Evolutionary conservation across 2,113 vertebrate species (phyloP).

Genomic region (Puma concolor): DNA sequence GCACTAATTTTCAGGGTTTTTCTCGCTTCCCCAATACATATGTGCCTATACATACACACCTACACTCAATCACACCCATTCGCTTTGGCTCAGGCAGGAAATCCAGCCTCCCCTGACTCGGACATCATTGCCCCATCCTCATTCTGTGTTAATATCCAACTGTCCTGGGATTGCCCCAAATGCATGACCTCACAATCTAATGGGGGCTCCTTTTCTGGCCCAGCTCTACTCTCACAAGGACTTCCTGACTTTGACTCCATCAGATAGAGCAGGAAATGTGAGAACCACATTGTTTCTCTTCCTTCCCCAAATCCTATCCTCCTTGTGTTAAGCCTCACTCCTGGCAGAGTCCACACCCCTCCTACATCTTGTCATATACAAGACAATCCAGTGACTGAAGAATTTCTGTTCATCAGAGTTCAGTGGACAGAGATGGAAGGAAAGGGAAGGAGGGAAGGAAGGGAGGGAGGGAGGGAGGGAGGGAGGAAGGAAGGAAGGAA

Average conservation of each 20-base stretch:
- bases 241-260: constrained; percentile 22
- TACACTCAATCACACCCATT: neutral
- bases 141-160: neutral
- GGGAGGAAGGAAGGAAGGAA: neutral
- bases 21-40: neutral
- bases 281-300: neutral
- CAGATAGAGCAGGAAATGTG: neutral
- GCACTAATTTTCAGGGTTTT: neutral
- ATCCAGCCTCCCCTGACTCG: neutral
- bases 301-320: neutral
- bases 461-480: neutral
- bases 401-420: constrained; percentile 1
- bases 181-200: constrained; percentile 29
- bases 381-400: neutral
- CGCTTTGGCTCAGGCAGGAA: constrained; percentile 9
- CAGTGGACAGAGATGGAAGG: neutral
- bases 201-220: constrained; percentile 32
- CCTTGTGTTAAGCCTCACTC: neutral
- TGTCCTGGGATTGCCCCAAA: constrained; percentile 23
- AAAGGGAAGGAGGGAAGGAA: too few relatives aligned
- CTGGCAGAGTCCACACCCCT: neutral
- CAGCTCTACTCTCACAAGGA: constrained; percentile 15
- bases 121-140: neutral
- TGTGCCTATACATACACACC: neutral
- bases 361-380: neutral